Conservation (phyloP, 2,113 vertebrate species). For the Chaenogobius annularis region DNA sequence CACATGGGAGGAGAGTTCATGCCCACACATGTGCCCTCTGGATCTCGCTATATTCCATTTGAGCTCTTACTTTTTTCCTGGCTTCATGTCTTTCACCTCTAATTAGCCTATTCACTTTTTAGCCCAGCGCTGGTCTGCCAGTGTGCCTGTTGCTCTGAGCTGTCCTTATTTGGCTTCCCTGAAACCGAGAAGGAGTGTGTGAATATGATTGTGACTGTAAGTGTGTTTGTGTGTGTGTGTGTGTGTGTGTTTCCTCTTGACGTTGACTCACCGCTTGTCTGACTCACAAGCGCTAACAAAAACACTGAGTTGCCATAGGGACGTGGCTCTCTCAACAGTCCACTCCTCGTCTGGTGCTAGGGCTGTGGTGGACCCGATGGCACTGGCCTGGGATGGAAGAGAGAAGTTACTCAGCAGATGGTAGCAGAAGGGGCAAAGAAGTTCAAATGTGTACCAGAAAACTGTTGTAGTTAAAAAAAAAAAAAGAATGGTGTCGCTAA, state of each 20-base stretch:
- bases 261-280: slow-evolving; percentile 80
- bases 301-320: slow-evolving; percentile 77
- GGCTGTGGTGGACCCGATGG: slow-evolving; percentile 38
- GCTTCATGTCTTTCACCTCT: slow-evolving; percentile 15
- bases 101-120: slow-evolving; percentile 5
- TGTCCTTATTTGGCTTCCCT: slow-evolving; percentile 82
- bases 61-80: slow-evolving; percentile 13
- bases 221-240: slow-evolving; percentile 67
- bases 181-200: slow-evolving; percentile 60
- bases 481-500: neutral
- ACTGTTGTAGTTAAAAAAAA: neutral
- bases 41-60: slow-evolving; percentile 26
- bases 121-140: slow-evolving; percentile 36
- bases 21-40: slow-evolving; percentile 42
- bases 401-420: slow-evolving; percentile 6
- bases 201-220: slow-evolving; percentile 64
- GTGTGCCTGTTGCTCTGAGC: slow-evolving; percentile 54
- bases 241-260: slow-evolving; percentile 79
- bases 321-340: slow-evolving; percentile 23
- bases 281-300: slow-evolving; percentile 81
- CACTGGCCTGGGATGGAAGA: slow-evolving; percentile 35
- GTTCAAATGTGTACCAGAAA: neutral
- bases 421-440: neutral
- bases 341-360: slow-evolving; percentile 35
- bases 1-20: slow-evolving; percentile 55